Conservation (phyloP, 92 coral and sea anemone genomes). For the Porites divaricata region DNA sequence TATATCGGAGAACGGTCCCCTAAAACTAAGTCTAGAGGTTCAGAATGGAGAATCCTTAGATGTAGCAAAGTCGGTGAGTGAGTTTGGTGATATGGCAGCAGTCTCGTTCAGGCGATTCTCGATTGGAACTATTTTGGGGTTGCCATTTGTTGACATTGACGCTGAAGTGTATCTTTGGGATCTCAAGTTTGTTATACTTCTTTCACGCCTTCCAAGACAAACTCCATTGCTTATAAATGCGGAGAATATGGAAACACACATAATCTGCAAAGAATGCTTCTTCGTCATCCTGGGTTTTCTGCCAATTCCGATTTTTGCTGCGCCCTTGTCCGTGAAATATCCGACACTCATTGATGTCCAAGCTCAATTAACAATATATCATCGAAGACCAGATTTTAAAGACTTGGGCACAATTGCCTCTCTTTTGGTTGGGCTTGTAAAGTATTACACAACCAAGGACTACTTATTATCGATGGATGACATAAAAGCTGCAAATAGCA, state of each 20-base stretch:
- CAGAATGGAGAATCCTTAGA: constrained; percentile 57
- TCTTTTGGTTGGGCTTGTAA: constrained; percentile 54
- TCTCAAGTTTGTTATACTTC: constrained; percentile 45
- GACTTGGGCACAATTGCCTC: constrained; percentile 50
- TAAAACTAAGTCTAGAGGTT: constrained; percentile 48
- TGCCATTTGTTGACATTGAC: constrained; percentile 59
- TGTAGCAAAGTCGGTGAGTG: constrained; percentile 15
- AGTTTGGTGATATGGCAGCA: constrained; percentile 37
- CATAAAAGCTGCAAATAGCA: constrained; percentile 49
- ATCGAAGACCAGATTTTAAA: constrained; percentile 57
- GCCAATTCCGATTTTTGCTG: constrained; percentile 75
- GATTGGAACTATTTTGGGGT: constrained; percentile 59
- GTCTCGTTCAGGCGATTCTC: constrained; percentile 52
- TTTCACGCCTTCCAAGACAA: constrained; percentile 65
- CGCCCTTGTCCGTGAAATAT: constrained; percentile 57
- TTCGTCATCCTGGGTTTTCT: constrained; percentile 53
- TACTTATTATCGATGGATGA: constrained; percentile 62
- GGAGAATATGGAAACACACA: constrained; percentile 63
- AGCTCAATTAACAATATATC: constrained; percentile 55
- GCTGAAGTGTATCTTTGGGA: constrained; percentile 63
- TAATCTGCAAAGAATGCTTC: constrained; percentile 67
- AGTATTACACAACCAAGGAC: constrained; percentile 46
- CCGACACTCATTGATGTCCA: constrained; percentile 45
- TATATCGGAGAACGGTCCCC: constrained; percentile 63
- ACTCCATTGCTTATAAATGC: constrained; percentile 61